phyloP scores from a whole-genome alignment of 2,113 vertebrate genomes.

The Oreochromis tanganicae region DNA sequence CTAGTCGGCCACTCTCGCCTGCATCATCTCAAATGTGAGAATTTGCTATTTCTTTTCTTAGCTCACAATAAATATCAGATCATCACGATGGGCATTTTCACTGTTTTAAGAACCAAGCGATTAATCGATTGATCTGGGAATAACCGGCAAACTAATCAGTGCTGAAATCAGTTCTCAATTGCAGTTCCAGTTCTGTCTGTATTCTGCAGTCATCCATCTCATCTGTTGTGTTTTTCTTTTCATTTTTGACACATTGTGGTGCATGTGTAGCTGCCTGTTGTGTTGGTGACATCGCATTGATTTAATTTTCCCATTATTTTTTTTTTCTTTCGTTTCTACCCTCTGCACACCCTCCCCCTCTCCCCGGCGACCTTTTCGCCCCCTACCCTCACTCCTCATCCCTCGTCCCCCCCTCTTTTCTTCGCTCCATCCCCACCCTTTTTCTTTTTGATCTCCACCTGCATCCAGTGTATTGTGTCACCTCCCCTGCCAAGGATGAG shows the following conservation, averaged over 20 bases:
- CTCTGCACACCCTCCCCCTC: background rate
- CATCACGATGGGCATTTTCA: background rate
- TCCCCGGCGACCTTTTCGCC: background rate
- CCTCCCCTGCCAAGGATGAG: conserved; percentile 92
- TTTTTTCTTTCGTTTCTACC: conserved; percentile 58
- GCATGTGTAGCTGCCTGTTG: conserved; percentile 53
- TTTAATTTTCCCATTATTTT: conserved; percentile 64
- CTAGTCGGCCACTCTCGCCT: background rate
- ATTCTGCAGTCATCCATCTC: conserved; percentile 63
- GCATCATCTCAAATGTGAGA: background rate
- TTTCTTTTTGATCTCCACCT: conserved; percentile 58
- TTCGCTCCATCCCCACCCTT: conserved; percentile 58
- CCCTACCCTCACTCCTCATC: background rate
- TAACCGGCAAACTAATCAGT: background rate
- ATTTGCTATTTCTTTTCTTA: background rate
- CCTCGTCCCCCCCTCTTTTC: background rate
- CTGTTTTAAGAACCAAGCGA: background rate
- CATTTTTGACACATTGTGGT: conserved; percentile 55
- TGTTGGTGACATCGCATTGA: conserved; percentile 68
- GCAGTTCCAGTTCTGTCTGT: conserved; percentile 11
- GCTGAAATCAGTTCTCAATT: background rate
- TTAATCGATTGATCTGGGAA: background rate
- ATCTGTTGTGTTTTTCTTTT: conserved; percentile 47
- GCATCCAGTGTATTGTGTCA: conserved; percentile 95
- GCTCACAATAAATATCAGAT: background rate